These are phyloP conservation scores for Drosophila putrida DNA, from an alignment of 2,888 invertebrate species.

Conservation along the genomic window DNA sequence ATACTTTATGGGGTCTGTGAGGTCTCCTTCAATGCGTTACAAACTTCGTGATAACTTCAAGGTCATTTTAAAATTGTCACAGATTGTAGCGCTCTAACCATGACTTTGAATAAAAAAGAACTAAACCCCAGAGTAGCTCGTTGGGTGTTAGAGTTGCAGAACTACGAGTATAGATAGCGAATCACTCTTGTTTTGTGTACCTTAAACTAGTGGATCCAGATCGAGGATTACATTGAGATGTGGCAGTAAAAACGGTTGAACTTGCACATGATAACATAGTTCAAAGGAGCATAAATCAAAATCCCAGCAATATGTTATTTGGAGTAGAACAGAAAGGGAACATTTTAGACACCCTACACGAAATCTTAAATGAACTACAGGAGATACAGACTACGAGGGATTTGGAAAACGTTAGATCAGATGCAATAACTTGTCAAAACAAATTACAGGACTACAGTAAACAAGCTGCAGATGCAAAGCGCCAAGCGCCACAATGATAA, in stretches of 20 bases:
- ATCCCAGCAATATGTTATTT: too few relatives aligned
- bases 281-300: not conserved
- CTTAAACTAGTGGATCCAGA: not conserved
- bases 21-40: too few relatives aligned
- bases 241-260: not conserved
- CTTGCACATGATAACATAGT: not conserved
- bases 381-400: not conserved
- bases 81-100: slow-evolving; percentile 1
- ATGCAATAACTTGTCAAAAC: too few relatives aligned
- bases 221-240: not conserved
- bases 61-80: slow-evolving; percentile 5
- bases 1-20: too few relatives aligned
- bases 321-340: too few relatives aligned
- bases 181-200: too few relatives aligned
- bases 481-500: not conserved
- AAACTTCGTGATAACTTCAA: too few relatives aligned
- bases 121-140: not conserved
- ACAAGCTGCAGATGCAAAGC: not conserved
- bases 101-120: not conserved
- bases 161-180: slow-evolving; percentile 1
- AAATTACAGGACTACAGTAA: not conserved
- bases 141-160: slow-evolving; percentile 6
- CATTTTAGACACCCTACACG: too few relatives aligned
- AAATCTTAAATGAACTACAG: too few relatives aligned
- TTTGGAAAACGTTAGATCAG: not conserved